Conservation (phyloP, 2,113 vertebrate species). For the Dunckerocampus dactyliophorus region DNA sequence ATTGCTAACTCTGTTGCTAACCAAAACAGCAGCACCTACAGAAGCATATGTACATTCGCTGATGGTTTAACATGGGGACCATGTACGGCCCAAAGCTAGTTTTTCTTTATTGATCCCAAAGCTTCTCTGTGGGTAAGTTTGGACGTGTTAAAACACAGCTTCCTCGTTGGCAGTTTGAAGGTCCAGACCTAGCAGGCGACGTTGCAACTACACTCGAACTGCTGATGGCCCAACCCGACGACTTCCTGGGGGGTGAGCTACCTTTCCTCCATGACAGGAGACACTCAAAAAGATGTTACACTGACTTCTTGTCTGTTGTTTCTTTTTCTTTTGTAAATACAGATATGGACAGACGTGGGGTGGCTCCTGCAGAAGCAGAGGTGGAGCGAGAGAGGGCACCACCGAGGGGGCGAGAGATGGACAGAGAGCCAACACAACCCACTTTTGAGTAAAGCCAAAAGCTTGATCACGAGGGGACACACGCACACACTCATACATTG, state of each 20-base stretch:
- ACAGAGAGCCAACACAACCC: conserved; percentile 29
- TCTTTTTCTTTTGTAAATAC: conserved; percentile 7
- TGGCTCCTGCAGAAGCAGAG: not conserved
- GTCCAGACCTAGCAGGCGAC: conserved; percentile 68
- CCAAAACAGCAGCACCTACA: too few relatives aligned
- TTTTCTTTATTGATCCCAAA: too few relatives aligned
- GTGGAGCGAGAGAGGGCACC: not conserved
- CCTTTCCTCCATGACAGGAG: not conserved
- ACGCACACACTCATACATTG: not conserved
- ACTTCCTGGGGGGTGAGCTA: conserved; percentile 64
- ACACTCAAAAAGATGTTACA: not conserved
- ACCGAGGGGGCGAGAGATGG: conserved; percentile 7
- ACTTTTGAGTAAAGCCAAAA: conserved; percentile 43
- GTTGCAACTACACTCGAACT: conserved; percentile 63
- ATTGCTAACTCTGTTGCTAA: too few relatives aligned
- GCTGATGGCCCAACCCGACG: conserved; percentile 69
- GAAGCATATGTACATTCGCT: too few relatives aligned
- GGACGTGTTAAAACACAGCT: too few relatives aligned
- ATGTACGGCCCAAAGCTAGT: too few relatives aligned
- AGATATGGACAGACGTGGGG: conserved; percentile 7
- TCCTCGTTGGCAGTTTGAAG: conserved; percentile 61
- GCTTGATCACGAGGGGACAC: not conserved
- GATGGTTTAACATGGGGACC: too few relatives aligned
- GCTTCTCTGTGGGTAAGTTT: not conserved
- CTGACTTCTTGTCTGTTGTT: not conserved